A percentile compares a stretch with the other conserved stretches of the same genome.
phyloP scores from a whole-genome alignment of 2,888 invertebrate species.

The Chrysodeixis includens region DNA sequence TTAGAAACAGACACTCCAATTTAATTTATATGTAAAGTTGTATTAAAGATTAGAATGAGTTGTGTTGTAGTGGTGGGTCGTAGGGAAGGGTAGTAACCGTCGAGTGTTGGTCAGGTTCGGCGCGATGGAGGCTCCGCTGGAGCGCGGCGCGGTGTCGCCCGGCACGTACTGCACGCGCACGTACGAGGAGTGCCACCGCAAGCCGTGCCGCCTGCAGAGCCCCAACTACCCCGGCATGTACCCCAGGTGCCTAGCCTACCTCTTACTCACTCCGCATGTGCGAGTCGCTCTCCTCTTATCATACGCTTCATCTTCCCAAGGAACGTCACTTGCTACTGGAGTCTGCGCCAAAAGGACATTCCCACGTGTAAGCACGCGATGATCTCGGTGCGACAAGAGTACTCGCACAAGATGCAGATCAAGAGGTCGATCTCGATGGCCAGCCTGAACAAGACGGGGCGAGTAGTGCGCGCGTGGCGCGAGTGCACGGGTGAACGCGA shows the following conservation, averaged over 20 bases:
- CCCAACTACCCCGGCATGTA: constrained; percentile 97
- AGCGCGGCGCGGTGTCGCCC: constrained; percentile 95
- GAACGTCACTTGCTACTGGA: constrained; percentile 97
- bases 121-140: constrained; percentile 92
- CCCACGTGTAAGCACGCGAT: constrained; percentile 97
- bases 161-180: constrained; percentile 95
- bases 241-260: constrained; percentile 82
- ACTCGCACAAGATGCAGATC: constrained; percentile 92
- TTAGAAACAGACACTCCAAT: too few species aligned
- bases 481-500: constrained; percentile 95
- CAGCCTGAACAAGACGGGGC: constrained; percentile 92
- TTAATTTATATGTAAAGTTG: too few species aligned
- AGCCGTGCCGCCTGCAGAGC: constrained; percentile 95
- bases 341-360: constrained; percentile 94
- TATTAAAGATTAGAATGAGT: too few species aligned
- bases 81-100: too few species aligned
- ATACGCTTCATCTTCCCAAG: constrained; percentile 69
- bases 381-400: constrained; percentile 95
- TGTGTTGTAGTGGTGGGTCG: too few species aligned
- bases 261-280: background rate
- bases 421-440: constrained; percentile 91
- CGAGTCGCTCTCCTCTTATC: background rate
- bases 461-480: constrained; percentile 94
- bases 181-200: constrained; percentile 95
- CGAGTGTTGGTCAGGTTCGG: constrained; percentile 89